Evolutionary conservation across 2,797 vertebrate species (phyloP).

Genomic region (Neomorphus geoffroyi): DNA sequence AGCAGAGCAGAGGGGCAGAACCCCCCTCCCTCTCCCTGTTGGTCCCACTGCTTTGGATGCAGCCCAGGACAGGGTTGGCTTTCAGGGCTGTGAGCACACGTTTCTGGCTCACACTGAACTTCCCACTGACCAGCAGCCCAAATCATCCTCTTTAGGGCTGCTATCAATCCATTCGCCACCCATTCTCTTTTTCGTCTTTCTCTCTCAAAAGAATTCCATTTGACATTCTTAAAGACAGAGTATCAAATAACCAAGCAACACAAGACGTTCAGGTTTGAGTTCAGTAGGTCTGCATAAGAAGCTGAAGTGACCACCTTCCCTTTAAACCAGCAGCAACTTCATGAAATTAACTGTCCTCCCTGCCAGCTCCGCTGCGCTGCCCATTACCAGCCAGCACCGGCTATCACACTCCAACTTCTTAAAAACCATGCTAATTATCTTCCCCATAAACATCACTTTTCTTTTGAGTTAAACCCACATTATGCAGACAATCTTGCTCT

Average conservation of each 20-base stretch:
- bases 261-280: neutral
- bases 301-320: neutral
- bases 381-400: neutral
- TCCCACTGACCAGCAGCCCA: too few species aligned
- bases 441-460: slow-evolving; percentile 11
- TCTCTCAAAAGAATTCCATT: neutral
- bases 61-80: too few species aligned
- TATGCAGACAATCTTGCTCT: neutral
- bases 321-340: neutral
- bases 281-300: neutral
- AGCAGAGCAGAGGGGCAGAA: too few species aligned
- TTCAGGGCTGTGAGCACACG: too few species aligned
- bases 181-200: too few species aligned
- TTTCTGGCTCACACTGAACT: too few species aligned
- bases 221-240: neutral
- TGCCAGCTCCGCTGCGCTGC: neutral
- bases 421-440: neutral
- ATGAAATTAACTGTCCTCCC: neutral
- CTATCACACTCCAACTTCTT: neutral
- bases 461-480: slow-evolving; percentile 1
- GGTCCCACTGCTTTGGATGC: too few species aligned
- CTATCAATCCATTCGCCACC: too few species aligned
- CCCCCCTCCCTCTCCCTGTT: too few species aligned
- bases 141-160: too few species aligned
- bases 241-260: neutral